Base-by-base conservation (phyloP, 2,113 vertebrate species). In the Salvelinus fontinalis region DNA sequence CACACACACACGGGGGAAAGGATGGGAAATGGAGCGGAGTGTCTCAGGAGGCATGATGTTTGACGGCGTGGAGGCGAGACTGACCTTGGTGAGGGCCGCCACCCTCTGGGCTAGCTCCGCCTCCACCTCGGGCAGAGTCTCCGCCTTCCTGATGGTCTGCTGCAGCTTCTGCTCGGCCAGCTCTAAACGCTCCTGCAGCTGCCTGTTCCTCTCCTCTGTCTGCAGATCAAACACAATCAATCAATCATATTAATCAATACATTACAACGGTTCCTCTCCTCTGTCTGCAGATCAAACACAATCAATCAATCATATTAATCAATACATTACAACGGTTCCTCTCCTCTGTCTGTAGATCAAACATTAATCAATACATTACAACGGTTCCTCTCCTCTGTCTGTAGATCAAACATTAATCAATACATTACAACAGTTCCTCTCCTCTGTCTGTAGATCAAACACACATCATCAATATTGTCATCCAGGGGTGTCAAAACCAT, bases 131-230 rank as follows among this genome's bases (percentile, higher is more conserved):
- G 98, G 98, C 62, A 99, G 90, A 0, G 96, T 97, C 90, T 99
- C 97, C 0, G 97, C 97, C 85, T 97, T 99, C n/a, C 97, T 91
- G 80, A 98, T 90, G 7, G 96, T 99, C 90, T 99, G 98, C 89
- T 98, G 97, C 74, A 99, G 92, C 91, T 97, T 99, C 83, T 98
- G 98, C 82, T 99, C 98, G 0, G 97, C 98, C 79, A 98, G 79
- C 79, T 99, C 97, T 82, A 99, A 89, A 70, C 98, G 95, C 76
- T 99, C 97, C 76, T 99, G 97, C 64, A 99, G 83, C 29, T 97
- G 97, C 29, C 97, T 93, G 73, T 95, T 97, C 76, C 94, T 95
- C 49, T 99, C 97, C 89, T 99, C 97, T 0, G 95, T 96, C 98
- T 99, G 71, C 24, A 49, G 54, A 75, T 3, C 54, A 51, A 13